These are phyloP conservation scores for Sigmodon hispidus DNA, from an alignment of 2,113 vertebrate species.

Conservation along the genomic window DNA sequence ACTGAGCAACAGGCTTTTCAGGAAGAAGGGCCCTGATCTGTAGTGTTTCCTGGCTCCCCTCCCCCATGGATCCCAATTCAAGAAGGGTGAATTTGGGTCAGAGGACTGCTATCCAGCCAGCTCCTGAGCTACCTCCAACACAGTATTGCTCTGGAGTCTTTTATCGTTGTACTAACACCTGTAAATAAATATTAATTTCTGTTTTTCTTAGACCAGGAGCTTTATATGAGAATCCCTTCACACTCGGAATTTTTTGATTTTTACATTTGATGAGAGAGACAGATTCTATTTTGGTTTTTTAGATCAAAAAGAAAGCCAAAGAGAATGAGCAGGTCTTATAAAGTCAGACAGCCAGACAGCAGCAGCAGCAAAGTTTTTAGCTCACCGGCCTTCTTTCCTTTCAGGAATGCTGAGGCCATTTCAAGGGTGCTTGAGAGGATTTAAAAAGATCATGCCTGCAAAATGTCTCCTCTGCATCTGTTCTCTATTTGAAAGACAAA, in stretches of 20 bases:
- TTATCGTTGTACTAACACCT: neutral
- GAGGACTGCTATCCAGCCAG: neutral
- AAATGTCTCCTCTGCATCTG: neutral
- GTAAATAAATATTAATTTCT: neutral
- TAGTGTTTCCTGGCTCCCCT: neutral
- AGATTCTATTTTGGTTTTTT: conserved; percentile 21
- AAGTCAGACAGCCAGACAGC: neutral
- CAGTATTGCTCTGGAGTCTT: neutral
- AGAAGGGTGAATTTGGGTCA: neutral
- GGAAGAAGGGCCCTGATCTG: neutral
- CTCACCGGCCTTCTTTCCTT: neutral
- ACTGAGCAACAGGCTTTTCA: neutral
- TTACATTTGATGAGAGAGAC: conserved; percentile 37
- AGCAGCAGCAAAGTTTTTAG: neutral
- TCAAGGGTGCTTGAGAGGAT: neutral
- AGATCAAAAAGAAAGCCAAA: neutral
- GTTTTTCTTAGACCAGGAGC: neutral
- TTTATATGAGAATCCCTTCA: conserved; percentile 26
- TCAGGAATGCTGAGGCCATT: neutral
- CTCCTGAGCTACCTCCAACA: neutral
- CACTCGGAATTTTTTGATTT: neutral
- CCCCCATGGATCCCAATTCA: fast-evolving
- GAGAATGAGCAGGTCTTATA: neutral
- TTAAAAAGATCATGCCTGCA: neutral
- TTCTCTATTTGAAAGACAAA: conserved; percentile 12